These are phyloP conservation scores for Hirtodrosophila alboralis DNA, from an alignment of 2,888 invertebrate species.

Conservation along the genomic window DNA sequence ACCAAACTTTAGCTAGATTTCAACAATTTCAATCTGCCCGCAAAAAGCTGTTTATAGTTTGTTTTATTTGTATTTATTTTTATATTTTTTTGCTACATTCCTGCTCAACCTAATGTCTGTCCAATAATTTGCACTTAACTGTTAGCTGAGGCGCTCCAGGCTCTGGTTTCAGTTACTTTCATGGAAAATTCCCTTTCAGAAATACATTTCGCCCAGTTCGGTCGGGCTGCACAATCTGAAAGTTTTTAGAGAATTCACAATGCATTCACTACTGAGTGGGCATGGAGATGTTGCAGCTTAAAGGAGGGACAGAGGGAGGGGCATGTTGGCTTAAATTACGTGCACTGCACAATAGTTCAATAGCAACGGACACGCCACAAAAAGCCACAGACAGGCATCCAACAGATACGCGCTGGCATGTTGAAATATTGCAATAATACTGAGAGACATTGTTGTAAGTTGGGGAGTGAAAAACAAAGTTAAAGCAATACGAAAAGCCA, in stretches of 20 bases:
- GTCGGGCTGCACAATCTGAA: slow-evolving; percentile 12
- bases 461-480: slow-evolving; percentile 25
- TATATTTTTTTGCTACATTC: background rate
- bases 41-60: slow-evolving; percentile 53
- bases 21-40: slow-evolving; percentile 57
- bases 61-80: too few species aligned
- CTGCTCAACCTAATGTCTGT: slow-evolving; percentile 54
- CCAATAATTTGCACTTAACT: slow-evolving; percentile 72
- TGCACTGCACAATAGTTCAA: slow-evolving; percentile 55
- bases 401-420: slow-evolving; percentile 48
- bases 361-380: slow-evolving; percentile 35
- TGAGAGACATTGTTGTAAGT: slow-evolving; percentile 31
- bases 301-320: background rate
- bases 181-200: slow-evolving; percentile 69
- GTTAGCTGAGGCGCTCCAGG: slow-evolving; percentile 27
- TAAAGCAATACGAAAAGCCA: slow-evolving; percentile 22
- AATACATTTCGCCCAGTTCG: slow-evolving; percentile 42
- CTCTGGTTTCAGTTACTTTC: slow-evolving; percentile 58
- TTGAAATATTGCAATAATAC: slow-evolving; percentile 52
- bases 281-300: background rate
- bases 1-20: slow-evolving; percentile 29
- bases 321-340: slow-evolving; percentile 49
- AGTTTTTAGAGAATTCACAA: slow-evolving; percentile 22
- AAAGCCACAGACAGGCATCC: slow-evolving; percentile 38
- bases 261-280: background rate